Evolutionary conservation across 2,888 invertebrate genomes (phyloP).

Genomic region (Charanyca ferruginea): DNA sequence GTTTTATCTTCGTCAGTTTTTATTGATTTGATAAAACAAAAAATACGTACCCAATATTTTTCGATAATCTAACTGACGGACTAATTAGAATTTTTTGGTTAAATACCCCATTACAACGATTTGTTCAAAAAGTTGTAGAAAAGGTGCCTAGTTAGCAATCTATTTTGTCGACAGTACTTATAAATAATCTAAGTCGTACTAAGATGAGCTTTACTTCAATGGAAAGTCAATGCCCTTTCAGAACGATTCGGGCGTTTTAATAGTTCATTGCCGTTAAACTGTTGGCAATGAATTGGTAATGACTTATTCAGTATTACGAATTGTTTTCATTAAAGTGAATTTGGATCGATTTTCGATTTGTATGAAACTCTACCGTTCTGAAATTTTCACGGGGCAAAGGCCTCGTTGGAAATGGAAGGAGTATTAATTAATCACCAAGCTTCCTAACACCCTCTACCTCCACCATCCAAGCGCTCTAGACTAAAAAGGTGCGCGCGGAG

Average conservation of each 20-base stretch:
- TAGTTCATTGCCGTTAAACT: conserved; percentile 16
- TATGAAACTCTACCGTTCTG: not conserved
- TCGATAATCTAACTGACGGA: no score
- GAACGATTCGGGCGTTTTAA: conserved; percentile 5
- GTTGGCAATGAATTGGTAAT: conserved; percentile 28
- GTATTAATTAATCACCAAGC: not conserved
- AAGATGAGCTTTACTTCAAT: conserved; percentile 19
- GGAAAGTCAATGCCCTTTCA: conserved; percentile 6
- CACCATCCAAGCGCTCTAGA: no score
- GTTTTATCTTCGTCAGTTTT: no score
- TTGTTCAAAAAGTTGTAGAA: not conserved
- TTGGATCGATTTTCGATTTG: not conserved
- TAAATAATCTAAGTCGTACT: conserved; percentile 32
- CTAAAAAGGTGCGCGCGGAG: no score
- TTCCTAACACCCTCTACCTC: no score
- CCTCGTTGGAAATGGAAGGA: not conserved
- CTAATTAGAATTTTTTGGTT: no score
- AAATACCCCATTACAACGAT: no score
- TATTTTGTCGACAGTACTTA: conserved; percentile 9
- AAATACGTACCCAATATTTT: no score
- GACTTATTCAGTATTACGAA: conserved; percentile 9
- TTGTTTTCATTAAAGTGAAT: conserved; percentile 7
- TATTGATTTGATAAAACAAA: no score
- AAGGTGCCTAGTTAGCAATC: not conserved
- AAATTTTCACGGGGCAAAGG: not conserved